Evolutionary conservation across 2,113 vertebrate species (phyloP), one percentile per base, ranked within the genome.

Genomic region (Salvelinus namaycush): DNA sequence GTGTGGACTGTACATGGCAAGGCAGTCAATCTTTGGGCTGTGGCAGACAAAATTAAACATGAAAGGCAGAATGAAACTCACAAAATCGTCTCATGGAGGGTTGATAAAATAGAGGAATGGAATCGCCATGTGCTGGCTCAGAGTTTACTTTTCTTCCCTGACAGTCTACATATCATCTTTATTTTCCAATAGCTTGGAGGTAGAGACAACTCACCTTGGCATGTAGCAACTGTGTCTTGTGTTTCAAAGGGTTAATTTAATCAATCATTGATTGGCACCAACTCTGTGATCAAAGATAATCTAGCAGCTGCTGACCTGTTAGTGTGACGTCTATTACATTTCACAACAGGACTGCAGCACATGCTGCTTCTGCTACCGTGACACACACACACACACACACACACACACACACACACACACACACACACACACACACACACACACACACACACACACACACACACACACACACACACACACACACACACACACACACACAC

Each of bases 1-100:
- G 74, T 89, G 86, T 81, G 81, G 87, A 90, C 88, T 72, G 74
- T 59, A 81, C 79, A 79, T 85, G 27, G 65, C 80, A 78, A 68
- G 27, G 80, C 81, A 60, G 83, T 86, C 89, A 81, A 76, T 91
- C 89, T 86, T 75, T 1, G 78, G 71, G 77, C 81, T 54, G 49
- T 72, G 76, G 82, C 81, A 74, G 80, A 39, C 67, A 71, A 85
- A 89, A 91, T 89, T 78, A 85, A 87, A 90, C 83, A 83, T 84
- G 85, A 92, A 89, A 87, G 83, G 80, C 82, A 77, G 64, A 62
- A 44, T 68, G 81, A 85, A 85, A 85, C 83, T 76, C 68, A 81
- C 18, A 75, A 59, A 81, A 82, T 84, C 76, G 70, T 82, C 72
- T 75, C 71, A 2, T 18, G 26, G 4, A 54, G 71, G 70, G 76